These are phyloP conservation scores for Dicrurus megarhynchus DNA, from an alignment of 2,113 vertebrate genomes.

Conservation along the genomic window DNA sequence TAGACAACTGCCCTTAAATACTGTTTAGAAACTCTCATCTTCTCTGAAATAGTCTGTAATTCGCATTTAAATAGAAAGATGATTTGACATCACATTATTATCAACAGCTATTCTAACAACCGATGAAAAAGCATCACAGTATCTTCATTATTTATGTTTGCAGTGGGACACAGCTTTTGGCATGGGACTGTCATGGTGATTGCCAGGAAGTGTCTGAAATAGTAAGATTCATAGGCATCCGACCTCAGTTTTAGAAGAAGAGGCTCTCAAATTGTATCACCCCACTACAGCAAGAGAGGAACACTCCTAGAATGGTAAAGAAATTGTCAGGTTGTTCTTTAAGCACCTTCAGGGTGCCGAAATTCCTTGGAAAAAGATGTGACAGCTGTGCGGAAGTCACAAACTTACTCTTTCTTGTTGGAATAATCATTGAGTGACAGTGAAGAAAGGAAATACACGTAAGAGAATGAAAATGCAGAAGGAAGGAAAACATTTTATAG, in stretches of 20 bases:
- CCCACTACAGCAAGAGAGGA: neutral
- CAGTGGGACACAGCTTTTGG: neutral
- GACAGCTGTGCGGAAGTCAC: neutral
- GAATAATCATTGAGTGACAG: neutral
- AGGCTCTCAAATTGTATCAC: neutral
- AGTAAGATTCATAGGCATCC: neutral
- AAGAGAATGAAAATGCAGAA: neutral
- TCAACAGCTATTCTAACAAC: neutral
- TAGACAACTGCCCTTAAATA: too few species aligned
- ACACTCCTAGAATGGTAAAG: neutral
- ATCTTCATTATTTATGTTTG: neutral
- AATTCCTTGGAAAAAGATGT: neutral
- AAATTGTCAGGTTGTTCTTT: neutral
- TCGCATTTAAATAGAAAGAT: neutral
- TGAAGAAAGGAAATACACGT: neutral
- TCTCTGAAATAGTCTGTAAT: neutral
- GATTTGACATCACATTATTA: neutral
- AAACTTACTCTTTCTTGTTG: neutral
- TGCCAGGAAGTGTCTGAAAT: neutral
- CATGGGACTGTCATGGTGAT: neutral
- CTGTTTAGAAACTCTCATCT: too few species aligned
- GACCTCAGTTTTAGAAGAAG: neutral
- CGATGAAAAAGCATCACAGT: neutral
- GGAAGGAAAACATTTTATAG: neutral
- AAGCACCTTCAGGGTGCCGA: neutral